phyloP scores from a whole-genome alignment of 1,140 invertebrate genomes.

The silkworm (Bombyx mori) region DNA sequence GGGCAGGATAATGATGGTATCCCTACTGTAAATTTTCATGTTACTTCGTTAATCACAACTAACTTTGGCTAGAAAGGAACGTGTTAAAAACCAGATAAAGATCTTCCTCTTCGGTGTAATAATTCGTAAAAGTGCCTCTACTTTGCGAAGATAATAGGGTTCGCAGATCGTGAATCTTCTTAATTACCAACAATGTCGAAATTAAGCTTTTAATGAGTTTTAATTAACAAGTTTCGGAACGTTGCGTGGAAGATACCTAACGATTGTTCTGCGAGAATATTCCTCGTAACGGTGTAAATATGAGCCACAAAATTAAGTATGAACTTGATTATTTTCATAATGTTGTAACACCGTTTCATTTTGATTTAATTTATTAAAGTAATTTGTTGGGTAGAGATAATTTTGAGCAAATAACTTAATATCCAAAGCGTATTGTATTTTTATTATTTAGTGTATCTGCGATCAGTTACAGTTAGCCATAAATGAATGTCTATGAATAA shows the following conservation, averaged over 20 bases:
- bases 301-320: not conserved
- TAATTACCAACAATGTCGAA: slow-evolving; percentile 60
- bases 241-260: slow-evolving; percentile 28
- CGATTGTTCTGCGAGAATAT: slow-evolving; percentile 16
- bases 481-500: too few relatives aligned
- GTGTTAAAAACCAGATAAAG: not conserved
- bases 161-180: slow-evolving; percentile 59
- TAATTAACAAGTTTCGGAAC: slow-evolving; percentile 57
- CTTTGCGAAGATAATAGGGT: slow-evolving; percentile 42
- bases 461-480: too few relatives aligned
- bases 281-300: slow-evolving; percentile 2
- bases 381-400: too few relatives aligned
- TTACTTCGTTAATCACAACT: too few relatives aligned
- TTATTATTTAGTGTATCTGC: too few relatives aligned
- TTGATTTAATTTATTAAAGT: too few relatives aligned
- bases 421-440: too few relatives aligned
- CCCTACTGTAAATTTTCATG: too few relatives aligned
- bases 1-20: too few relatives aligned
- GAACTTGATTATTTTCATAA: too few relatives aligned
- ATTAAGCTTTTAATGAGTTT: slow-evolving; percentile 60
- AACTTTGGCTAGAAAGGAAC: not conserved
- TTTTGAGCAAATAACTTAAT: too few relatives aligned
- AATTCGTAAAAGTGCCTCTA: slow-evolving; percentile 44
- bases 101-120: not conserved
- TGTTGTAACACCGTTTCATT: too few relatives aligned